These are phyloP conservation scores for Hippocampus mohnikei DNA, from an alignment of 2,113 vertebrate genomes.

Conservation along the genomic window DNA sequence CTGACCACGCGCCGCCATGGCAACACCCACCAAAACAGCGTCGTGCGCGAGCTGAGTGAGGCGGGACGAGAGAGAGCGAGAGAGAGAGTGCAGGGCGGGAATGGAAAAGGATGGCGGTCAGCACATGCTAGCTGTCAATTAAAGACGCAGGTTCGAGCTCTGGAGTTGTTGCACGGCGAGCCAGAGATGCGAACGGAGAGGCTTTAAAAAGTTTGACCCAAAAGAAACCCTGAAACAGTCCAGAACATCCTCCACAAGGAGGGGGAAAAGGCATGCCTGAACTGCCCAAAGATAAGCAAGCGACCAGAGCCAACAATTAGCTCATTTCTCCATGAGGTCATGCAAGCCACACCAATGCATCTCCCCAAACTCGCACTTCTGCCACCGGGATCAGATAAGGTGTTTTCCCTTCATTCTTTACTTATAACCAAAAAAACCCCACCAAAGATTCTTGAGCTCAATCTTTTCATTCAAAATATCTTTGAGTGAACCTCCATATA, in stretches of 20 bases:
- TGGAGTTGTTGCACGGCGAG: conserved; percentile 24
- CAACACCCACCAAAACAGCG: conserved; percentile 71
- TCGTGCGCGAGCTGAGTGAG: conserved; percentile 56
- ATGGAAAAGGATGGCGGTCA: conserved; percentile 24
- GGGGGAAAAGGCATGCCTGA: neutral
- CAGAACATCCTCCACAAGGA: neutral
- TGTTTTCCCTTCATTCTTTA: too few relatives aligned
- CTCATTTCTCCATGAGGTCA: conserved; percentile 57
- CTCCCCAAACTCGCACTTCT: conserved; percentile 14
- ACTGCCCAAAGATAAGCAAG: conserved; percentile 14
- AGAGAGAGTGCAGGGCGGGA: conserved; percentile 9
- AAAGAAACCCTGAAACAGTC: neutral
- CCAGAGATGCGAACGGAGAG: neutral
- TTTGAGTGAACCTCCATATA: too few relatives aligned
- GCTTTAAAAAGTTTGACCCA: neutral
- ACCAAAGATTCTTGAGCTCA: neutral
- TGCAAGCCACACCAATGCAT: conserved; percentile 35
- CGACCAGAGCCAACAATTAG: conserved; percentile 25
- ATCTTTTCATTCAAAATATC: neutral
- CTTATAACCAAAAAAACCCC: neutral
- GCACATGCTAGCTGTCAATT: conserved; percentile 39
- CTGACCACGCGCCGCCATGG: conserved; percentile 70
- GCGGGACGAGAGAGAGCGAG: conserved; percentile 19
- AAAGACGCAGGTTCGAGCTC: conserved; percentile 14
- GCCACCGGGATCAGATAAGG: neutral